A percentile compares a stretch with the other conserved stretches of the same genome.
phyloP scores from a whole-genome alignment of 2,797 vertebrate species.

The Epinephelus malabaricus region DNA sequence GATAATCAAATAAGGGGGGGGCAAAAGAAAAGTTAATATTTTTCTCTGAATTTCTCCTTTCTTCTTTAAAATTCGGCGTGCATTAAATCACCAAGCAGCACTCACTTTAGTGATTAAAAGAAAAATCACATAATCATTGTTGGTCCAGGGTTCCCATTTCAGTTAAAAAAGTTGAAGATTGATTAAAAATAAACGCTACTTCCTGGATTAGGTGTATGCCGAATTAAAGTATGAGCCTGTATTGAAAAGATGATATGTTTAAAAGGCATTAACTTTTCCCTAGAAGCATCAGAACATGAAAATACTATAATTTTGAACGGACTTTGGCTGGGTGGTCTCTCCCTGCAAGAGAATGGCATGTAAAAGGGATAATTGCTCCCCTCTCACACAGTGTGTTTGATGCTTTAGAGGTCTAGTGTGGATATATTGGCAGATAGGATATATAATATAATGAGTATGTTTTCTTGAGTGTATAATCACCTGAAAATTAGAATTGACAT shows the following conservation, averaged over 20 bases:
- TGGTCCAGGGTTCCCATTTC: neutral
- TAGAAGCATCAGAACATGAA: neutral
- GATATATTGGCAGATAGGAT: too few relatives aligned
- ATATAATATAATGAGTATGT: too few relatives aligned
- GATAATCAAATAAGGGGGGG: accelerated
- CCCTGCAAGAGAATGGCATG: neutral
- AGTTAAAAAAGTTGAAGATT: accelerated
- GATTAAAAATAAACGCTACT: accelerated
- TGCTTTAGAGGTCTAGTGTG: neutral
- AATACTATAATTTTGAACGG: neutral
- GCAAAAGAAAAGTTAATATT: accelerated
- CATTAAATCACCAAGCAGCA: neutral
- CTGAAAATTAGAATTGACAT: too few relatives aligned
- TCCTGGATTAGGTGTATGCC: neutral
- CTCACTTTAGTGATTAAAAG: neutral
- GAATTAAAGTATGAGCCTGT: neutral
- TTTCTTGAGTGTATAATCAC: too few relatives aligned
- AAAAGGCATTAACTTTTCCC: neutral
- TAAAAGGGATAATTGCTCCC: too few relatives aligned
- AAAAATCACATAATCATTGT: accelerated
- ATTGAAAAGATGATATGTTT: accelerated
- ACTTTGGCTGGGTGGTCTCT: neutral
- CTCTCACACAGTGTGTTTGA: neutral
- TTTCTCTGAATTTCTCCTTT: accelerated
- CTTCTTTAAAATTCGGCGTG: neutral